Percentiles rank a stretch among this genome's conserved stretches.
Evolutionary conservation across 2,888 invertebrate species (phyloP).

Genomic region (Ormyrus rosae): DNA sequence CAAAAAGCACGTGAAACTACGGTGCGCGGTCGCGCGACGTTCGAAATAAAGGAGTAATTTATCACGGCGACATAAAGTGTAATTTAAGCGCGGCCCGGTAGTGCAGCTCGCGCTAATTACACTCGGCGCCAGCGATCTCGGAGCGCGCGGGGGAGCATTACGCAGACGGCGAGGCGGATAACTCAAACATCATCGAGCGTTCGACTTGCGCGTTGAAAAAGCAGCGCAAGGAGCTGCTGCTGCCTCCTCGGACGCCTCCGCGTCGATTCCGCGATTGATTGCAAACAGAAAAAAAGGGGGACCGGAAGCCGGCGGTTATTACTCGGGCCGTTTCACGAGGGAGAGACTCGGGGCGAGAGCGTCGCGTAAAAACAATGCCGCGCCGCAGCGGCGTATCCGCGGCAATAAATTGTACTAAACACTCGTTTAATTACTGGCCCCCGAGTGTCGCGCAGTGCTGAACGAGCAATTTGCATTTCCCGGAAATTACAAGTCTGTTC

Average conservation of each 20-base stretch:
- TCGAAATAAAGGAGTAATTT: no score
- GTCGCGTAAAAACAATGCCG: slow-evolving; percentile 51
- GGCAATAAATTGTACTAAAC: slow-evolving; percentile 61
- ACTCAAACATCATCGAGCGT: slow-evolving; percentile 23
- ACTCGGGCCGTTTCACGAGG: slow-evolving; percentile 7
- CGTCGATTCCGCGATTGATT: not conserved
- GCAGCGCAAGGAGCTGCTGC: not conserved
- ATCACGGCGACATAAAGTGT: no score
- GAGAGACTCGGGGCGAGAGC: not conserved
- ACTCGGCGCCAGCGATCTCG: no score
- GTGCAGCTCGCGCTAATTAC: no score
- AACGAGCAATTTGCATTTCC: slow-evolving; percentile 63
- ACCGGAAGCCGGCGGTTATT: slow-evolving; percentile 14
- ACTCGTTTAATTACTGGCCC: slow-evolving; percentile 62
- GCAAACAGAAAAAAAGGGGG: not conserved
- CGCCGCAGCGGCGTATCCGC: slow-evolving; percentile 52
- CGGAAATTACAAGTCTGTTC: slow-evolving; percentile 63
- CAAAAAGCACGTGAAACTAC: no score
- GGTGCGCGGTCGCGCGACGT: no score
- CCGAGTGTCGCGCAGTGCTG: slow-evolving; percentile 51
- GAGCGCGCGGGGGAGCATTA: no score
- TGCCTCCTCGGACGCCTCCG: no score
- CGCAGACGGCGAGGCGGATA: no score
- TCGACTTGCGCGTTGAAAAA: slow-evolving; percentile 12
- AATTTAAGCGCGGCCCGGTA: no score